Evolutionary conservation across 1,140 invertebrate species (phyloP), one percentile per base, ranked within the genome.

Genomic region (Neodiprion virginianus): DNA sequence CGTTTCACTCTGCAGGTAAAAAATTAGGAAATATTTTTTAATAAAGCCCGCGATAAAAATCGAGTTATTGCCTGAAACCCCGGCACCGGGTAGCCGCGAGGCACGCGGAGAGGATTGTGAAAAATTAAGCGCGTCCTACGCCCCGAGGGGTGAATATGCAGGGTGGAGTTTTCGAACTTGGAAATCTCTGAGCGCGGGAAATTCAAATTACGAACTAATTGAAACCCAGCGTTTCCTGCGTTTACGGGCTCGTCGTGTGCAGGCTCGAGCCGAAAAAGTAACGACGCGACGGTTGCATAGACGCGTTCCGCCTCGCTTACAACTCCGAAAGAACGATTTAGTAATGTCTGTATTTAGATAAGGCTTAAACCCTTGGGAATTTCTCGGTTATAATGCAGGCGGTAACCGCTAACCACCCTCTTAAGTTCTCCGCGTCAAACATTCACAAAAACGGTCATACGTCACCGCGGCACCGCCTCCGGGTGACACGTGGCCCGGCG

Each of bases 11-110:
- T 40, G 28, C 1, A 40, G 66, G 67, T 75, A 74, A 75, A 75
- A 79, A 83, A 83, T 84, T 78, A 84, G 81, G 82, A 82, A 79
- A 84, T 81, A 85, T 84, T 85, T 84, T 84, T 84, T 80, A 81
- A 82, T 82, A 80, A 83, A 17, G 80, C 50, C 74, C 73, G 75
- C 14, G 78, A 81, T 80, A 78, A 76, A 80, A 78, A 79, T 81
- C 78, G 53, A 8, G 53, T 61, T 61, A 61, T 61, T 61, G 53
- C 53, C n/a, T 40, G 28, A 40, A 40, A 40, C 28, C 28, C 28
- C 28, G 28, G 28, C 28, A 2, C 28, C 28, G 28, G 5, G 28
- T 40, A 40, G 28, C 28, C 28, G 28, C 28, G 28, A 40, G 28
- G 28, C 28, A 40, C 28, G 28, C 28, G 28, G 5, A 40, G 28